Evolutionary conservation across 2,113 vertebrate genomes (phyloP).

Genomic region (Seriola aureovittata): DNA sequence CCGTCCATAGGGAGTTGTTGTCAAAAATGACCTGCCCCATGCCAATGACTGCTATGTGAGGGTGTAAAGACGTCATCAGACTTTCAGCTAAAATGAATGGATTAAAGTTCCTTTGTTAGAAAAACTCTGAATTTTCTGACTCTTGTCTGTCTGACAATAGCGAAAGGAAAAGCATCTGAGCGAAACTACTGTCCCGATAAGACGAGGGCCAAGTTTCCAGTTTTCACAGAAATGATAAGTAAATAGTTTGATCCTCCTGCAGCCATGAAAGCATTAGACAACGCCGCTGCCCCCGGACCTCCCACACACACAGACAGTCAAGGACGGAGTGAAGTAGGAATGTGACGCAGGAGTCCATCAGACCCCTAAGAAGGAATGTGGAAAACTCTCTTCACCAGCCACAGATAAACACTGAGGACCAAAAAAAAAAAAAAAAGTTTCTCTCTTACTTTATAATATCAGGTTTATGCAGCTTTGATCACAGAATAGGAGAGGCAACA

Average conservation of each 20-base stretch:
- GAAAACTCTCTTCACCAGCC: slow-evolving; percentile 42
- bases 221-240: slow-evolving; percentile 64
- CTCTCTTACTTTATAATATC: slow-evolving; percentile 12
- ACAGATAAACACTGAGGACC: slow-evolving; percentile 35
- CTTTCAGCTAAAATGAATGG: background rate
- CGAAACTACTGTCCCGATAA: slow-evolving; percentile 51
- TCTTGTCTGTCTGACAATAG: slow-evolving; percentile 7
- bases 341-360: slow-evolving; percentile 69
- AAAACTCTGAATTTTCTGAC: slow-evolving; percentile 1
- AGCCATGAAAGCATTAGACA: slow-evolving; percentile 52
- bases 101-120: background rate
- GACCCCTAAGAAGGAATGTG: slow-evolving; percentile 64
- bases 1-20: slow-evolving; percentile 52
- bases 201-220: slow-evolving; percentile 56
- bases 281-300: slow-evolving; percentile 53
- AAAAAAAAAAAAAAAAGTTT: background rate
- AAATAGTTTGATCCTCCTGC: slow-evolving; percentile 45
- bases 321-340: slow-evolving; percentile 67
- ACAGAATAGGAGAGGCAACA: slow-evolving; percentile 16
- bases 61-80: slow-evolving; percentile 6
- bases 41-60: background rate
- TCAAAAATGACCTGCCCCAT: slow-evolving; percentile 30
- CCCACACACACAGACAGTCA: slow-evolving; percentile 67
- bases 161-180: background rate
- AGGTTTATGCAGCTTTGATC: slow-evolving; percentile 36